Base-by-base conservation (phyloP, 2,888 invertebrate genomes). In the Amorpha juglandis region DNA sequence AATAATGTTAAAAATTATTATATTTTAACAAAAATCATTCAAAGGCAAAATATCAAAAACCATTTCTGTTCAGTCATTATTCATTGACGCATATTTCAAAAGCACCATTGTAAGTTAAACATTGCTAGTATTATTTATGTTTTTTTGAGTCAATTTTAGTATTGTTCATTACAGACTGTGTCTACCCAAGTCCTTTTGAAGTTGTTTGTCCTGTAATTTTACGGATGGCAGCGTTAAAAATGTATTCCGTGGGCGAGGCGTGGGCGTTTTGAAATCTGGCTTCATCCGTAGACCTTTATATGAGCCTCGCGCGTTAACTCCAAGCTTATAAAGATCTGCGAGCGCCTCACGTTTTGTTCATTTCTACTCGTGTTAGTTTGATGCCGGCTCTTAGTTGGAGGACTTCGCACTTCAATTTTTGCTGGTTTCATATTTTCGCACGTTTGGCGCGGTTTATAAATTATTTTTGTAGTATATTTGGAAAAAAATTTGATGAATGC, bases 291-390 rank as follows among this genome's bases (percentile, higher is more conserved):
- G 64, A 16, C 12, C 45, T 47, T 64, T 52, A 52, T 63, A 52
- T 19, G 52, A 45, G 47, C 35, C 48, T 16, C 38, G n/a, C 63
- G 27, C 50, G 38, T 42, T 35, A 27, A 33, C 35, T 33, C 2
- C 35, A 48, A 35, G 35, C 38, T 35, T 38, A 19, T 58, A 47
- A 12, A 58, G 19, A 21, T 48, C 33, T 63, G 64, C 63, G 63
- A 70, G 63, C 50, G 67, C 65, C 65, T 67, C 66, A 67, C 64
- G 50, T 50, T 68, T 71, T 69, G 71, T 68, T 68, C 67, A 68
- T 72, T 63, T 65, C 67, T 38, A 27, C 38, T 64, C 63, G 38
- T 27, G 55, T 66, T 62, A 35, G 53, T 64, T 66, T 65, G 35
- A 52, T 38, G 53, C 62, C n/a, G 38, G 45, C 63, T 63, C 48